Conservation (phyloP, 2,113 vertebrate genomes). For the Cichladusa arquata region DNA sequence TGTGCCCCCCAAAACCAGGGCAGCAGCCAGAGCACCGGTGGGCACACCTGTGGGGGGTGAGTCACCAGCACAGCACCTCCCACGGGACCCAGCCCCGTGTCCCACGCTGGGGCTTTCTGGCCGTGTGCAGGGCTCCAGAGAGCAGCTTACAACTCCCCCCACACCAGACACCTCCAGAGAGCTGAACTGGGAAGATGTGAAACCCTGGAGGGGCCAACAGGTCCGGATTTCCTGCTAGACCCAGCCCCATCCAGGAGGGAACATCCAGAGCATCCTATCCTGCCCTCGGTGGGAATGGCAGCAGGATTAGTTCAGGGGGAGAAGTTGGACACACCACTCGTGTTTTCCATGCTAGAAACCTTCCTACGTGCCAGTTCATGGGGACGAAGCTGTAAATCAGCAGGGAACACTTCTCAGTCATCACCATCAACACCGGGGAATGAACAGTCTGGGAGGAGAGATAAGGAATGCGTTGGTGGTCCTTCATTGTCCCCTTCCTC, state of each 20-base stretch:
- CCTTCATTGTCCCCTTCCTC: not conserved
- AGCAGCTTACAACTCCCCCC: accelerated
- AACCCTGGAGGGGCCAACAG: accelerated
- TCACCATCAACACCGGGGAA: accelerated
- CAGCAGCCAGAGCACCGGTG: not conserved
- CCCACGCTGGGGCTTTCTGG: not conserved
- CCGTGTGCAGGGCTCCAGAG: not conserved
- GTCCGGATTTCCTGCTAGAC: not conserved
- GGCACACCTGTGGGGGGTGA: not conserved
- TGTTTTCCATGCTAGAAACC: not conserved
- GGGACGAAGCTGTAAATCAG: not conserved
- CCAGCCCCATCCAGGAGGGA: not conserved
- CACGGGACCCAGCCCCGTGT: accelerated
- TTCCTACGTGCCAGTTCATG: accelerated
- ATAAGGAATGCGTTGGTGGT: not conserved
- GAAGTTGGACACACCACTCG: accelerated
- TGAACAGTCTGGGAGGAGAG: not conserved
- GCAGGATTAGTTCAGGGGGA: too few species aligned
- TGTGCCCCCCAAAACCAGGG: not conserved
- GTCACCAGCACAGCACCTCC: not conserved
- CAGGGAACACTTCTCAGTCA: not conserved
- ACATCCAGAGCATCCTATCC: not conserved
- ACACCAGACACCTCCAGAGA: not conserved
- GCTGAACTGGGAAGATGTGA: not conserved
- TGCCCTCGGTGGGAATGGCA: not conserved